Base-by-base conservation (phyloP, 2,888 invertebrate species). In the Drosophila mulleri region DNA sequence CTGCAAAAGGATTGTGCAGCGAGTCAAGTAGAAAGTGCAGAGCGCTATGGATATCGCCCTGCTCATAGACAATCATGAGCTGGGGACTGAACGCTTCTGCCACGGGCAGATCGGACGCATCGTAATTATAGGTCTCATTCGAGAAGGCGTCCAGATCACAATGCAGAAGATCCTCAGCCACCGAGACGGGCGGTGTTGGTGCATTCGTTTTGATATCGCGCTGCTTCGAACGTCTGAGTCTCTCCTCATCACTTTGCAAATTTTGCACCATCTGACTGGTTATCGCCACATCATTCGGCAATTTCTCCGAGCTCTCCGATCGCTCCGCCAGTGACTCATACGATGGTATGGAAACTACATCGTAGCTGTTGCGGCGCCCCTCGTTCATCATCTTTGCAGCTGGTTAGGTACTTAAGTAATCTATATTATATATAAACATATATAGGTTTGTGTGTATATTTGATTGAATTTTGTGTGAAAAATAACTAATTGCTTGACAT, bases 21-120 rank as follows among this genome's bases (percentile, higher is more conserved):
- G 83, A 83, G 1, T 70, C 37, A 3, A 56, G 18, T 0, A 87
- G 9, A 18, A 72, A 75, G 29, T 76, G 50, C 7, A 87, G 16
- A 2, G 84, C 87, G 45, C 80, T 67, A 14, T 84, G 60, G 2
- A 80, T 50, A 37, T 84, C 84, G 1, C 87, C 84, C 0, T 32
- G 50, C 11, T 39, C 53, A 12, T 60, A 82, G 23, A 84, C 35
- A 18, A 84, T 66, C 84, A 84, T 87, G 18, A 82, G 23, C 11
- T 87, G 84, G 2, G 74, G 70, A 0, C 16, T 50, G 26, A 48
- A 53, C 1, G 23, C 1, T 1, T n/a, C n/a, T 1, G 6, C 14
- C 23, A 12, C 7, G 0, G 0, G 1, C 20, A n/a, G 12, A 14
- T 18, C n/a, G 42, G 4, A 14, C 0, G 20, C 1, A 18, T 9